Conservation (phyloP, 2,888 invertebrate species). For the Agrochola lychnidis region DNA sequence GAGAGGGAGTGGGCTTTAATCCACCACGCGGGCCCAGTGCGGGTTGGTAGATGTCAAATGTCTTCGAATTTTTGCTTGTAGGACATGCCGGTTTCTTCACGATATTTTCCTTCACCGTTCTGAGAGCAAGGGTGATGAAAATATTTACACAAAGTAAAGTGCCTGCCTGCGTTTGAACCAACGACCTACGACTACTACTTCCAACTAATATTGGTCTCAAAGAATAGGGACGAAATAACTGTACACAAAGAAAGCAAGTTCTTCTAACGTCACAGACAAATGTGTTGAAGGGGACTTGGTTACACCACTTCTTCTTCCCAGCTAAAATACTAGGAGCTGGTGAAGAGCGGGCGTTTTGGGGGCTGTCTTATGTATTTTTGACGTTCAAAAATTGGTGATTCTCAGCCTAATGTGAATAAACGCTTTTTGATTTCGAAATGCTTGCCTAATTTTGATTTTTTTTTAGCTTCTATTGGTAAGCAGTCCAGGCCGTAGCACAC, state of each 20-base stretch:
- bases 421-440: not conserved
- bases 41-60: not conserved
- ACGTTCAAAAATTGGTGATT: not conserved
- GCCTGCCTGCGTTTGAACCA: too few relatives aligned
- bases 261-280: not conserved
- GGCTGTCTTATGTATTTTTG: not conserved
- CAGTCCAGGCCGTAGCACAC: too few relatives aligned
- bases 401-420: not conserved
- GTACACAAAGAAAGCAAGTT: not conserved
- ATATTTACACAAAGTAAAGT: too few relatives aligned
- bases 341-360: not conserved
- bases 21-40: not conserved
- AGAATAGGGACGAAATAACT: not conserved
- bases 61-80: not conserved
- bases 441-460: not conserved
- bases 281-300: not conserved
- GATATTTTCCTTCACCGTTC: not conserved
- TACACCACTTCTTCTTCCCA: not conserved
- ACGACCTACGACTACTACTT: too few relatives aligned
- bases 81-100: not conserved
- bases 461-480: not conserved
- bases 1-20: not conserved
- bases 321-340: not conserved
- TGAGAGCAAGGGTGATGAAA: not conserved
- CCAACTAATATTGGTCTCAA: not conserved